A percentile compares a stretch with the other conserved stretches of the same genome.
These are phyloP conservation scores for Ferrisia virgata DNA, from an alignment of 2,888 invertebrate genomes.

Conservation along the genomic window DNA sequence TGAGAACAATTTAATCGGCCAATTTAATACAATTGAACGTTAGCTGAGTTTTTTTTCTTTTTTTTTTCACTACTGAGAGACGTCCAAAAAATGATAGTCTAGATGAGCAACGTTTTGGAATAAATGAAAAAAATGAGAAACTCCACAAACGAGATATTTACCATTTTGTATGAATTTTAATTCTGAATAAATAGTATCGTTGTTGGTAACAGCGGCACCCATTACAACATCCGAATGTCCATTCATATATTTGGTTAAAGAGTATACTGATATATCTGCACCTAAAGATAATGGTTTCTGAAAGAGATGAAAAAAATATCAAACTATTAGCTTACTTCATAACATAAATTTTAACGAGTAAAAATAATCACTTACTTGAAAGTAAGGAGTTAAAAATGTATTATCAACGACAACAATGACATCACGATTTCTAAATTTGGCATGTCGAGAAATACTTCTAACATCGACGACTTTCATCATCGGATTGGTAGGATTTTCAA, in stretches of 20 bases:
- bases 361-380: slow-evolving; percentile 59
- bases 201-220: slow-evolving; percentile 80
- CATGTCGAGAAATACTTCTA: slow-evolving; percentile 63
- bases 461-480: slow-evolving; percentile 86
- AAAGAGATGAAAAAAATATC: too few relatives aligned
- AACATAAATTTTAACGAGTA: not conserved
- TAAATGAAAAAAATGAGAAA: too few relatives aligned
- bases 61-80: not conserved
- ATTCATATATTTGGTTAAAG: slow-evolving; percentile 96
- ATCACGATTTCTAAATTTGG: slow-evolving; percentile 56
- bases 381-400: slow-evolving; percentile 87
- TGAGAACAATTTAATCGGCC: not conserved
- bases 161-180: slow-evolving; percentile 85
- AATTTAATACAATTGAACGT: not conserved
- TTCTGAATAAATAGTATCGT: slow-evolving; percentile 66
- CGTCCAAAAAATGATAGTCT: not conserved
- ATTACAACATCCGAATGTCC: slow-evolving; percentile 96
- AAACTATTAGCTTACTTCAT: too few relatives aligned
- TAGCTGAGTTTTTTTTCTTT: not conserved
- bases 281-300: slow-evolving; percentile 85
- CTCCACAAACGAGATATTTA: slow-evolving; percentile 53
- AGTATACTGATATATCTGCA: slow-evolving; percentile 87
- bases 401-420: slow-evolving; percentile 84
- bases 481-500: slow-evolving; percentile 97
- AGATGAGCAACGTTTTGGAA: not conserved